A percentile compares a stretch with the other conserved stretches of the same genome.
Conservation (phyloP, 2,113 vertebrate species). For the Spea multiplicata region DNA sequence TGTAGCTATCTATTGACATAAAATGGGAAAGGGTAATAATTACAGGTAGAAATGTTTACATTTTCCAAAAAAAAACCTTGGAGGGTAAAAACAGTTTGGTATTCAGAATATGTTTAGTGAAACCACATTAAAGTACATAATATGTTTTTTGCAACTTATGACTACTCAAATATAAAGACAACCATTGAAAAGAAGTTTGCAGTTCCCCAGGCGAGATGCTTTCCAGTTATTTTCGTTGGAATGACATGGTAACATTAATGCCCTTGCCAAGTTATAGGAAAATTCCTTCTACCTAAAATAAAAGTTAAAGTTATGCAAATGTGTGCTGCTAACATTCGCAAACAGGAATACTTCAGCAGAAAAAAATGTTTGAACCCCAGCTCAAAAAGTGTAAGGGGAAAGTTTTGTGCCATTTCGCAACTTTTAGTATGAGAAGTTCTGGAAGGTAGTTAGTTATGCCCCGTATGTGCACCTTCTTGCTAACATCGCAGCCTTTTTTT, state of each 20-base stretch:
- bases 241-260: not conserved
- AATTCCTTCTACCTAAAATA: not conserved
- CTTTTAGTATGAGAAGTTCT: no score
- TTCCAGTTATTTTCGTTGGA: constrained; percentile 31
- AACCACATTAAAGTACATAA: constrained; percentile 25
- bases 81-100: not conserved
- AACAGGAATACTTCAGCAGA: no score
- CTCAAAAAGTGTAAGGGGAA: no score
- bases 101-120: not conserved
- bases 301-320: not conserved
- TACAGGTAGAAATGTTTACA: not conserved
- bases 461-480: no score
- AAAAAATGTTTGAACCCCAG: no score
- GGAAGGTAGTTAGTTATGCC: no score
- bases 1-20: no score
- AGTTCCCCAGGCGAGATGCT: constrained; percentile 5
- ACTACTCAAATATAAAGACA: constrained; percentile 9
- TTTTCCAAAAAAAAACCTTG: constrained; percentile 1
- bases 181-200: constrained; percentile 27
- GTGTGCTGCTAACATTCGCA: no score
- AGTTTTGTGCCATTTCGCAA: no score
- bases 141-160: constrained; percentile 23
- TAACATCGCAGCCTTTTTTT: no score
- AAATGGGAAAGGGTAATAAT: no score
- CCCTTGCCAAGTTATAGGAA: not conserved